Evolutionary conservation across 2,113 vertebrate genomes (phyloP).

Genomic region (Peromyscus polionotus): DNA sequence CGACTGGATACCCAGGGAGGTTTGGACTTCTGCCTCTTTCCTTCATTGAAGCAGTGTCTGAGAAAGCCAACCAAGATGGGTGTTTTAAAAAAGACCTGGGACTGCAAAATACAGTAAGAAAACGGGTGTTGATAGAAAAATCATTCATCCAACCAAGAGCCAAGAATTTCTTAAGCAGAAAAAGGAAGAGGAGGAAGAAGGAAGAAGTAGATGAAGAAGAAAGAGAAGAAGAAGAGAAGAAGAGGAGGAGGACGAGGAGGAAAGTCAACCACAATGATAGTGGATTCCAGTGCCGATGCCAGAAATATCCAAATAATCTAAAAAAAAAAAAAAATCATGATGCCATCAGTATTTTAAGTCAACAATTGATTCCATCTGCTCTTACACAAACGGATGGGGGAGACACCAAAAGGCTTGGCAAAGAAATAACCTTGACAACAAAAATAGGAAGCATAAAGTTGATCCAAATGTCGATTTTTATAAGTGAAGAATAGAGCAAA

Average conservation of each 20-base stretch:
- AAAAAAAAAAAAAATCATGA: not conserved
- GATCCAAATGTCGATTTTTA: not conserved
- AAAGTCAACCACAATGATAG: not conserved
- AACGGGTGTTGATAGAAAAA: not conserved
- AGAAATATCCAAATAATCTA: not conserved
- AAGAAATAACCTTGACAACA: constrained; percentile 11
- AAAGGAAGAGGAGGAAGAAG: not conserved
- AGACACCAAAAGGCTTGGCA: not conserved
- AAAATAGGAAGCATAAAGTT: not conserved
- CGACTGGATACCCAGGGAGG: not conserved
- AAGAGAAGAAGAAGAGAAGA: too few relatives aligned
- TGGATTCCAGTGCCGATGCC: not conserved
- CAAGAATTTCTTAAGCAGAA: not conserved
- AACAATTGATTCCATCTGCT: not conserved
- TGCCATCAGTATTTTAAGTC: not conserved
- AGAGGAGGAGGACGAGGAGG: not conserved
- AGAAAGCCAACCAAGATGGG: constrained; percentile 13
- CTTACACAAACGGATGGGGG: not conserved
- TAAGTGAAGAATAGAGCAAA: not conserved
- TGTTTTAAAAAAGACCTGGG: not conserved
- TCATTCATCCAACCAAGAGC: not conserved
- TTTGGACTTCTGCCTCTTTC: not conserved
- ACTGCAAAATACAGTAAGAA: not conserved
- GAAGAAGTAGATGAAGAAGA: not conserved
- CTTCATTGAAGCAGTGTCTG: too few relatives aligned